These are phyloP conservation scores for Anas capensis DNA, from an alignment of 2,797 vertebrate species.

Conservation along the genomic window DNA sequence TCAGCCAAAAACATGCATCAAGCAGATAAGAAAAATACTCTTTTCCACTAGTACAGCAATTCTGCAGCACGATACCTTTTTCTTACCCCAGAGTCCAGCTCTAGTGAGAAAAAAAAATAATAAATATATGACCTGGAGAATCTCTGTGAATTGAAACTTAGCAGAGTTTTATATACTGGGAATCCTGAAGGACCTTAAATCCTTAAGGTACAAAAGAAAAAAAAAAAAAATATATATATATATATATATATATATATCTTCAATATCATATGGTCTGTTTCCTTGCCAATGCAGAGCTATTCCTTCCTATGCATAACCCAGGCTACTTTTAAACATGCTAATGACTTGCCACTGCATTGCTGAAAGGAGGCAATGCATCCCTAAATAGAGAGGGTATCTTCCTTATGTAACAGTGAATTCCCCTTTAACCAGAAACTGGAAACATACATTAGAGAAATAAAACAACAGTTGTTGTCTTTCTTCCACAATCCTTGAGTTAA, in stretches of 20 bases:
- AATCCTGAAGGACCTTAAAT: neutral
- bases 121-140: neutral
- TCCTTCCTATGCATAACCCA: neutral
- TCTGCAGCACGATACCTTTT: neutral
- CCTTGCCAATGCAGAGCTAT: neutral
- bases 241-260: neutral
- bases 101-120: too few relatives aligned
- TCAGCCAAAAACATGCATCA: neutral
- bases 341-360: neutral
- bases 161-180: neutral
- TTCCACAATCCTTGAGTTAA: too few relatives aligned
- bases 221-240: neutral
- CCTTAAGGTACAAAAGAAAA: neutral
- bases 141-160: neutral
- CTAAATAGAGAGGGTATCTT: neutral
- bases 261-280: neutral
- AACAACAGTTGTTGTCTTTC: neutral
- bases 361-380: neutral
- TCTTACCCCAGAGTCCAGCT: neutral
- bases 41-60: neutral
- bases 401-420: neutral
- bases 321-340: neutral
- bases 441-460: neutral
- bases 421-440: accelerated
- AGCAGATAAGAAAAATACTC: neutral